Evolutionary conservation across 2,888 invertebrate species (phyloP).

Genomic region (Melieria crassipennis): DNA sequence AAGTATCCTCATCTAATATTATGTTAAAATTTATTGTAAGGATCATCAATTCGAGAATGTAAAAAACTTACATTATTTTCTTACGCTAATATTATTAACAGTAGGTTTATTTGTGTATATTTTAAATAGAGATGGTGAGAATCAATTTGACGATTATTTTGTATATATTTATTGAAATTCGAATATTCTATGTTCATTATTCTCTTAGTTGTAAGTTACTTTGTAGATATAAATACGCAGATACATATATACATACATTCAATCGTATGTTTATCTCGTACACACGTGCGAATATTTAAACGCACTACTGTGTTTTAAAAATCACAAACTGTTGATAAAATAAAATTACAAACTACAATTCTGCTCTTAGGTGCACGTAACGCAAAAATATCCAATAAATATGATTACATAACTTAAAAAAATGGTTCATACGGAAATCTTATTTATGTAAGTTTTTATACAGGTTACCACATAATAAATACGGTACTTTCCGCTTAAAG

Average conservation of each 20-base stretch:
- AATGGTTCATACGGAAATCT: too few relatives aligned
- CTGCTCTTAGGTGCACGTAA: constrained; percentile 64
- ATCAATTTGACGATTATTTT: constrained; percentile 29
- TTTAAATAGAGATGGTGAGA: background rate
- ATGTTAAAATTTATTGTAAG: constrained; percentile 5
- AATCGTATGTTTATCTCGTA: constrained; percentile 6
- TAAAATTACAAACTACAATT: constrained; percentile 52
- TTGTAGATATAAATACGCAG: constrained; percentile 3
- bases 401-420: constrained; percentile 29
- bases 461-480: too few relatives aligned
- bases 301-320: constrained; percentile 40
- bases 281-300: constrained; percentile 4
- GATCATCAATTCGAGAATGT: constrained; percentile 9
- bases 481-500: too few relatives aligned
- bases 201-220: constrained; percentile 23
- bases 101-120: background rate
- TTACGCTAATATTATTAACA: background rate
- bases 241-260: constrained; percentile 15
- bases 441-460: too few relatives aligned
- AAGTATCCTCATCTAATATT: constrained; percentile 6
- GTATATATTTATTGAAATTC: constrained; percentile 34
- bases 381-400: constrained; percentile 60
- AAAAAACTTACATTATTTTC: constrained; percentile 4
- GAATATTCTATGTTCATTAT: constrained; percentile 28
- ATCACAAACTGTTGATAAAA: constrained; percentile 48